Percentiles rank a stretch among this genome's conserved stretches.
Evolutionary conservation across 2,113 vertebrate species (phyloP).

Genomic region (Mohoua ochrocephala): DNA sequence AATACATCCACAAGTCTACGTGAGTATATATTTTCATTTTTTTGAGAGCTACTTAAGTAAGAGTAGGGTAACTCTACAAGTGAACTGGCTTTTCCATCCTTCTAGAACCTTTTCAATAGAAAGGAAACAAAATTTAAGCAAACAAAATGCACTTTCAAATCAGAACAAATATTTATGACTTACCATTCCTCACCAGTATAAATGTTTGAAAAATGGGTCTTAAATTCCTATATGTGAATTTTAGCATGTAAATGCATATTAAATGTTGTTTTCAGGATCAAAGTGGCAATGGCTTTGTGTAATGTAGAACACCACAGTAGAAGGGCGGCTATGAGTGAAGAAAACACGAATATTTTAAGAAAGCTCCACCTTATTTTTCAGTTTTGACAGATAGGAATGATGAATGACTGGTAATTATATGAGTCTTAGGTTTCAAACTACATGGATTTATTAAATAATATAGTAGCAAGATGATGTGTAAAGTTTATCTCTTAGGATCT

Average conservation of each 20-base stretch:
- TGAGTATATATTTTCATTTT: constrained; percentile 74
- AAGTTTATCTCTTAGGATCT: not conserved
- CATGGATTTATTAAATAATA: not conserved
- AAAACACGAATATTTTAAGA: not conserved
- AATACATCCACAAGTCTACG: constrained; percentile 97
- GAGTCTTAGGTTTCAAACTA: not conserved
- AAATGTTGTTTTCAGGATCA: not conserved
- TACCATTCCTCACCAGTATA: not conserved
- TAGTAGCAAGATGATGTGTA: not conserved
- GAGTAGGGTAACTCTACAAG: not conserved
- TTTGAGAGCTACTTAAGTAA: not conserved
- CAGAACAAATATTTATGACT: not conserved
- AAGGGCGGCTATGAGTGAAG: not conserved
- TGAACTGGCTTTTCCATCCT: not conserved
- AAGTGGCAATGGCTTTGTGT: not conserved
- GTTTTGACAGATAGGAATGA: not conserved
- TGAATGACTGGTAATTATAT: not conserved
- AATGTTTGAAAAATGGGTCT: not conserved
- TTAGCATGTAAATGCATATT: not conserved
- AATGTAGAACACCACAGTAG: not conserved
- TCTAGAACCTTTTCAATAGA: not conserved
- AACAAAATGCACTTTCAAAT: not conserved
- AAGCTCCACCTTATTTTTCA: not conserved
- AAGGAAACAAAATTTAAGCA: not conserved
- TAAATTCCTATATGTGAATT: not conserved